Conservation (phyloP, 2,113 vertebrate genomes). For the Cyanoramphus novaezelandiae region DNA sequence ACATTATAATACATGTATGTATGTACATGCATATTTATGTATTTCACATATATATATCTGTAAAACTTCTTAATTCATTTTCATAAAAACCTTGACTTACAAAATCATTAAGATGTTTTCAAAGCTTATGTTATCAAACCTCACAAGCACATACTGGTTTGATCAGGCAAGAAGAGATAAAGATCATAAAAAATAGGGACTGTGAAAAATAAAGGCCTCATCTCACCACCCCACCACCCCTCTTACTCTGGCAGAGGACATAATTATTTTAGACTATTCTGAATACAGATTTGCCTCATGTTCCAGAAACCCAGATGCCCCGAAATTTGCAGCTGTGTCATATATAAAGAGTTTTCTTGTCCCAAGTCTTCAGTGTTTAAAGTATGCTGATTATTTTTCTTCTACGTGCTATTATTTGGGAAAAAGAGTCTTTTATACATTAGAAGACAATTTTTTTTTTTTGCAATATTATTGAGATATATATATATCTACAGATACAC, state of each 20-base stretch:
- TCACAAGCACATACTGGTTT: neutral
- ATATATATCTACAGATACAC: neutral
- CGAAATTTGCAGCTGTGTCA: neutral
- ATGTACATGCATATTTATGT: neutral
- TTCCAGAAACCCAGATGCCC: neutral
- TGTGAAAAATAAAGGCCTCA: neutral
- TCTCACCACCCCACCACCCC: neutral
- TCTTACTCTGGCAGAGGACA: neutral
- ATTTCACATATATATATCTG: neutral
- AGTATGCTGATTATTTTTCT: neutral
- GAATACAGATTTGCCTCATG: neutral
- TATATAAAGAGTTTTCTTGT: neutral
- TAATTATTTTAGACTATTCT: neutral
- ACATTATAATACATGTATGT: neutral
- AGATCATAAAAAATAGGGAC: neutral
- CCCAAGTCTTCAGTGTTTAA: neutral
- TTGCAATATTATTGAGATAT: neutral
- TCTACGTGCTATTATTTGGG: neutral
- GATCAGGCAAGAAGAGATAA: neutral
- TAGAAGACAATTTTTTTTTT: neutral
- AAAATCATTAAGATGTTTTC: neutral
- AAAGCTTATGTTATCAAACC: neutral
- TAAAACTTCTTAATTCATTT: neutral
- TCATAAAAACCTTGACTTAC: neutral
- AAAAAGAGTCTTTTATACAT: neutral